These are phyloP conservation scores for Rhegmatorhina hoffmannsi DNA, from an alignment of 2,113 vertebrate genomes.

Conservation along the genomic window DNA sequence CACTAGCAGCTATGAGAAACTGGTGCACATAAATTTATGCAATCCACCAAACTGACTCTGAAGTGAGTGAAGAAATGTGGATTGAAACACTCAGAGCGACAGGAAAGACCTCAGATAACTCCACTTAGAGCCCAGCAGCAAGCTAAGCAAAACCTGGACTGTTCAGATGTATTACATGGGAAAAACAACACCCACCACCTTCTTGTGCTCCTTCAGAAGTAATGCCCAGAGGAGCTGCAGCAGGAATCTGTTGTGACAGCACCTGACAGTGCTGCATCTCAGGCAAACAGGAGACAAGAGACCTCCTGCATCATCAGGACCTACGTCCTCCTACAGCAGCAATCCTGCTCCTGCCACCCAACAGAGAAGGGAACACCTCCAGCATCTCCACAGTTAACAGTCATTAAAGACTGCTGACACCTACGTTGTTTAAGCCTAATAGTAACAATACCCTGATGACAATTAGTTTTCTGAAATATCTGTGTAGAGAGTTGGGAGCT, in stretches of 20 bases:
- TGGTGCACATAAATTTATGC: not conserved
- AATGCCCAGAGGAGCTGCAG: constrained; percentile 10
- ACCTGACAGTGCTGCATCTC: not conserved
- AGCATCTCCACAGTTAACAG: not conserved
- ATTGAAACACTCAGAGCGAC: not conserved
- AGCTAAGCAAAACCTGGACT: not conserved
- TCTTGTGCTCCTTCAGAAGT: not conserved
- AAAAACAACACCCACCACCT: constrained; percentile 37
- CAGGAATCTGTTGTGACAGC: constrained; percentile 41
- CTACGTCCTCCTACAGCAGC: constrained; percentile 16
- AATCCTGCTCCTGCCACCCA: not conserved
- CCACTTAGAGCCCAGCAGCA: not conserved
- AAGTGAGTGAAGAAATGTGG: not conserved
- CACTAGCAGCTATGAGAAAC: not conserved
- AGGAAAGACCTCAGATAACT: not conserved
- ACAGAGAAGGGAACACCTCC: not conserved
- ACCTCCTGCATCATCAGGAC: constrained; percentile 14
- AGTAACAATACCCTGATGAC: constrained; percentile 14
- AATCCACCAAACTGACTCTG: not conserved
- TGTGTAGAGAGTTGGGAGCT: not conserved
- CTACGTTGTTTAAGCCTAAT: not conserved
- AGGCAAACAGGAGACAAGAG: not conserved
- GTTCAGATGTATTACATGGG: not conserved
- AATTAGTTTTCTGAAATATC: not conserved
- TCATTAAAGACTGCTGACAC: not conserved